Evolutionary conservation across 2,888 invertebrate genomes (phyloP).

Genomic region (Orchesellides sinensis): DNA sequence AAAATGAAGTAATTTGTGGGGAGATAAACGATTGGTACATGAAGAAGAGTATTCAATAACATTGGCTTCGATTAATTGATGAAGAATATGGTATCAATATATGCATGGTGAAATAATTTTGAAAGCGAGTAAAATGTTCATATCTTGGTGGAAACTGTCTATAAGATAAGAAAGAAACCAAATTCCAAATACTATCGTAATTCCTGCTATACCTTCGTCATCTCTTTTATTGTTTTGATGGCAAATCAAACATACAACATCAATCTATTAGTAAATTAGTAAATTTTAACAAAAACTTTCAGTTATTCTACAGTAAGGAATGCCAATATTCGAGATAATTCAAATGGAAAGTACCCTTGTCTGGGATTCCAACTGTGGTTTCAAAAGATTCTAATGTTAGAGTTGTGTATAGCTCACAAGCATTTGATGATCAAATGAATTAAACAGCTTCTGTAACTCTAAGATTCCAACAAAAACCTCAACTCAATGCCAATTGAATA

Average conservation of each 20-base stretch:
- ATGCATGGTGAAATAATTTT: too few species aligned
- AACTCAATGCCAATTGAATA: conserved; percentile 7
- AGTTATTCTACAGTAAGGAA: too few species aligned
- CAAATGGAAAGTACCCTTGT: not conserved
- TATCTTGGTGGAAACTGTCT: too few species aligned
- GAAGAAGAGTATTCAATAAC: not conserved
- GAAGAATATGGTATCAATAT: too few species aligned
- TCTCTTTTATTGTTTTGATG: not conserved
- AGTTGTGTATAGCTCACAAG: not conserved
- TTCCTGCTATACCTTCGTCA: not conserved
- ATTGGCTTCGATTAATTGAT: too few species aligned
- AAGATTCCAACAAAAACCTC: not conserved
- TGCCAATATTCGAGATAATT: not conserved
- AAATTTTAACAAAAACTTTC: too few species aligned
- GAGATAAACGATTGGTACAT: not conserved
- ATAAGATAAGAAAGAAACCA: too few species aligned
- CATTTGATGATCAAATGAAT: not conserved
- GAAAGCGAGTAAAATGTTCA: too few species aligned
- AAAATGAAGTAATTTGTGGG: not conserved
- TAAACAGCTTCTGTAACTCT: not conserved
- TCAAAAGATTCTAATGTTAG: not conserved
- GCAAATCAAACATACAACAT: too few species aligned
- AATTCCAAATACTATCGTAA: too few species aligned
- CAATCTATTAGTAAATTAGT: too few species aligned
- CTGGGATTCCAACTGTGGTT: conserved; percentile 10